Evolutionary conservation across 2,888 invertebrate genomes (phyloP).

Genomic region (Hemithea aestivaria): DNA sequence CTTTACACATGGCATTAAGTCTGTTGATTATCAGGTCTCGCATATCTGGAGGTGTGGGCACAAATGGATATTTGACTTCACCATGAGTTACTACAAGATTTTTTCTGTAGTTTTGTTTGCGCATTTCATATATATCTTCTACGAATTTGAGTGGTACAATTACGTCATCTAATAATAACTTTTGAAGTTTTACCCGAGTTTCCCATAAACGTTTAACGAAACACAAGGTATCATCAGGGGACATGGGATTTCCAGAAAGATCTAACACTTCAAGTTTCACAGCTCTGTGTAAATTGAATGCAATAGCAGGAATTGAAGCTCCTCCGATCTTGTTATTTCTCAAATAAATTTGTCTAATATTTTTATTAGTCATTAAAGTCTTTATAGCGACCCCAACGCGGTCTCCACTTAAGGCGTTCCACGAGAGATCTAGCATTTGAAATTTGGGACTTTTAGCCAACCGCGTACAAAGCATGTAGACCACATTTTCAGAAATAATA

Average conservation of each 20-base stretch:
- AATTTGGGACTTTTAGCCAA: constrained; percentile 40
- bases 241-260: constrained; percentile 51
- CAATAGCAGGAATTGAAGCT: constrained; percentile 34
- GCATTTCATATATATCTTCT: constrained; percentile 26
- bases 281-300: constrained; percentile 30
- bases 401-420: constrained; percentile 44
- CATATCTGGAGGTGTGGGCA: constrained; percentile 33
- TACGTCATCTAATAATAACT: constrained; percentile 48
- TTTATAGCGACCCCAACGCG: constrained; percentile 40
- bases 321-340: constrained; percentile 48
- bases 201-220: constrained; percentile 37
- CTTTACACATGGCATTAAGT: constrained; percentile 40
- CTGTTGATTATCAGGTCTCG: constrained; percentile 47
- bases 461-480: constrained; percentile 31
- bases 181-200: constrained; percentile 35
- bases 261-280: constrained; percentile 41
- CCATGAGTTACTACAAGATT: constrained; percentile 44
- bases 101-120: constrained; percentile 32
- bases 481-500: constrained; percentile 34
- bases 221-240: constrained; percentile 38
- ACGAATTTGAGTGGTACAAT: constrained; percentile 39
- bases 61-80: constrained; percentile 27
- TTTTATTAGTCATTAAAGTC: constrained; percentile 32
- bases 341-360: constrained; percentile 38
- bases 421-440: constrained; percentile 47